Conservation (phyloP, 2,888 invertebrate species). For the Adineta ricciae region DNA sequence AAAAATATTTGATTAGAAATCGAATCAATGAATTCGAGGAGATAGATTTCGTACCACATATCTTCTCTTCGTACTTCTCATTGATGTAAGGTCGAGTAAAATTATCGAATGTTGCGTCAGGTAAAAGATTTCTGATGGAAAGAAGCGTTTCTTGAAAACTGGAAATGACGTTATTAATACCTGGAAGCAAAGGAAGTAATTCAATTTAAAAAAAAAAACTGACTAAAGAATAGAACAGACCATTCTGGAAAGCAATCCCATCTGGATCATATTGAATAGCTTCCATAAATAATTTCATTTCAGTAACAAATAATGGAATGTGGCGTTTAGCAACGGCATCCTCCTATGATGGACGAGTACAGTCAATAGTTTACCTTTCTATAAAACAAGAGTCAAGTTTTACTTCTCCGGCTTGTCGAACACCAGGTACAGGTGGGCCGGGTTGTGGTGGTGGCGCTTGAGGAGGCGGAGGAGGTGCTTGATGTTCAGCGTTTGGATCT, state of each 20-base stretch:
- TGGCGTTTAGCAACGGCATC: constrained; percentile 42
- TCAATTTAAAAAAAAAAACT: neutral
- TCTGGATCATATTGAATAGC: constrained; percentile 55
- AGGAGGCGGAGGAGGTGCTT: neutral
- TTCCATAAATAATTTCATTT: constrained; percentile 46
- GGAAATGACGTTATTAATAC: constrained; percentile 25
- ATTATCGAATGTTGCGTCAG: constrained; percentile 61
- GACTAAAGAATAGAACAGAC: constrained; percentile 49
- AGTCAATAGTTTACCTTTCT: neutral
- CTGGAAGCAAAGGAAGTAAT: neutral
- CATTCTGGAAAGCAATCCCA: constrained; percentile 56
- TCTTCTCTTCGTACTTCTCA: constrained; percentile 67
- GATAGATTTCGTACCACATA: constrained; percentile 55
- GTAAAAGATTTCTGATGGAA: constrained; percentile 59
- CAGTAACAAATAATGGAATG: constrained; percentile 47
- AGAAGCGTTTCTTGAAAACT: constrained; percentile 30
- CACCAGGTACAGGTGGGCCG: neutral
- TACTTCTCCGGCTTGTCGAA: neutral
- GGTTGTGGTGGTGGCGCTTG: neutral
- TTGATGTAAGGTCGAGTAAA: constrained; percentile 73
- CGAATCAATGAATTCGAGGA: too few species aligned
- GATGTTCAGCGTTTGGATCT: constrained; percentile 31
- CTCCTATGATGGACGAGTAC: constrained; percentile 34
- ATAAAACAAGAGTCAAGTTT: neutral
- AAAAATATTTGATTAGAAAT: neutral